Conservation (phyloP, 2,797 vertebrate species). For the Pipistrellus pipistrellus region DNA sequence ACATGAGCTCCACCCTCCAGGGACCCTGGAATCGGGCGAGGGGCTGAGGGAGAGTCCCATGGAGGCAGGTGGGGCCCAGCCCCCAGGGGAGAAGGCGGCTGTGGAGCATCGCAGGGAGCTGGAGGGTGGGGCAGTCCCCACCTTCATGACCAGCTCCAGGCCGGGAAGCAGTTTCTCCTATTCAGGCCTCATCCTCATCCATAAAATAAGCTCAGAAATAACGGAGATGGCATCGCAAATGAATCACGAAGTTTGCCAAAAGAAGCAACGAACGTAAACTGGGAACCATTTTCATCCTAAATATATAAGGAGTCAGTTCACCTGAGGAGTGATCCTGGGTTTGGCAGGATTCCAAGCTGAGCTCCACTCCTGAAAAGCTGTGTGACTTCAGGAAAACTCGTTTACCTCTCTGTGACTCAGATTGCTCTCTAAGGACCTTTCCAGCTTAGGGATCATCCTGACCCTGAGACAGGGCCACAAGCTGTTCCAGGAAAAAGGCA, state of each 20-base stretch:
- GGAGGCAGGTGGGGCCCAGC: background rate
- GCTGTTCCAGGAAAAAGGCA: background rate
- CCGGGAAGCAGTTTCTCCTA: background rate
- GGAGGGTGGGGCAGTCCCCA: no score
- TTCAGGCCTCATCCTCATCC: background rate
- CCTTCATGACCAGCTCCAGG: rapidly evolving
- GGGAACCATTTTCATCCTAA: background rate
- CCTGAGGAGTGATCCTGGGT: background rate
- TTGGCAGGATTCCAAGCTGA: background rate
- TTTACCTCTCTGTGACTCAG: background rate
- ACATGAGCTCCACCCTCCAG: background rate
- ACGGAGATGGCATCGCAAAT: background rate
- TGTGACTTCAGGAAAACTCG: background rate
- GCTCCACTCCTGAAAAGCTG: background rate
- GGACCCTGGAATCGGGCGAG: rapidly evolving
- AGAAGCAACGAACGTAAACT: background rate
- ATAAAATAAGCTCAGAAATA: background rate
- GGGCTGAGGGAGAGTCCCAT: background rate
- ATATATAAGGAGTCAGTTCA: background rate
- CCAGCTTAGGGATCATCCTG: background rate
- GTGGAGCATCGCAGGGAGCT: rapidly evolving
- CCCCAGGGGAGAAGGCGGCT: background rate
- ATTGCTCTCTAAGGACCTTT: background rate
- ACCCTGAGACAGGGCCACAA: background rate
- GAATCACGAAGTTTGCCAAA: background rate